These are phyloP conservation scores for Melanotaenia trifasciata DNA, from an alignment of 2,797 vertebrate genomes.

Conservation along the genomic window DNA sequence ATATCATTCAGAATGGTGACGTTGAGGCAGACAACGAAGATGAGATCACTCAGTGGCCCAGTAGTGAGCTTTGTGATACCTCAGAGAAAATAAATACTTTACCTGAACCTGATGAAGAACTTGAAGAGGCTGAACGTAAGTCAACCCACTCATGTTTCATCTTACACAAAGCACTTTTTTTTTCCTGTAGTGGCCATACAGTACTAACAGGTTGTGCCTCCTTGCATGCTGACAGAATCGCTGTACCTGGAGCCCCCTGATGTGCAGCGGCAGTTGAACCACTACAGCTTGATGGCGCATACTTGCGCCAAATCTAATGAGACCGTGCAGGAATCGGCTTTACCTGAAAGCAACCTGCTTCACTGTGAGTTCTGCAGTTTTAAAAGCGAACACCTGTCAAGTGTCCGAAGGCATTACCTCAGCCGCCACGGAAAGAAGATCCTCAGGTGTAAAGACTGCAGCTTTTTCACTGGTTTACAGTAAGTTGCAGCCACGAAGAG, in stretches of 20 bases:
- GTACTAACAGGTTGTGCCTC: slow-evolving; percentile 36
- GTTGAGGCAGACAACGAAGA: slow-evolving; percentile 83
- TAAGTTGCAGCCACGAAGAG: slow-evolving; percentile 67
- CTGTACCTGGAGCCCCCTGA: slow-evolving; percentile 89
- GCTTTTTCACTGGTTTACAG: slow-evolving; percentile 91
- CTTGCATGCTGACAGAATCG: slow-evolving; percentile 74
- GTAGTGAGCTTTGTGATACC: slow-evolving; percentile 81
- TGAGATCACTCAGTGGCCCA: slow-evolving; percentile 81
- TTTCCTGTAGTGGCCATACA: not conserved
- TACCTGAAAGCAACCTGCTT: slow-evolving; percentile 72
- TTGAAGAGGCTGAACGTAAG: slow-evolving; percentile 56
- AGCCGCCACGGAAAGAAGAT: slow-evolving; percentile 92
- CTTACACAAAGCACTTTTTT: not conserved
- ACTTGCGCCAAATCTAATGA: slow-evolving; percentile 69
- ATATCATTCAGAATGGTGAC: slow-evolving; percentile 66
- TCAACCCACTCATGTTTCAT: not conserved
- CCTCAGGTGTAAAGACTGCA: slow-evolving; percentile 92
- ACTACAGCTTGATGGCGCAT: slow-evolving; percentile 87
- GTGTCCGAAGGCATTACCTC: slow-evolving; percentile 90
- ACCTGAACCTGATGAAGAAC: slow-evolving; percentile 41
- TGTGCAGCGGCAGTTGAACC: slow-evolving; percentile 91
- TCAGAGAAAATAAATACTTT: slow-evolving; percentile 77
- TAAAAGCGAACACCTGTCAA: slow-evolving; percentile 88
- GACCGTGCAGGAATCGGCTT: slow-evolving; percentile 44
- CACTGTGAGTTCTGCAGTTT: slow-evolving; percentile 94